Conservation (phyloP, 2,888 invertebrate genomes). For the Orthonychiurus folsomi region DNA sequence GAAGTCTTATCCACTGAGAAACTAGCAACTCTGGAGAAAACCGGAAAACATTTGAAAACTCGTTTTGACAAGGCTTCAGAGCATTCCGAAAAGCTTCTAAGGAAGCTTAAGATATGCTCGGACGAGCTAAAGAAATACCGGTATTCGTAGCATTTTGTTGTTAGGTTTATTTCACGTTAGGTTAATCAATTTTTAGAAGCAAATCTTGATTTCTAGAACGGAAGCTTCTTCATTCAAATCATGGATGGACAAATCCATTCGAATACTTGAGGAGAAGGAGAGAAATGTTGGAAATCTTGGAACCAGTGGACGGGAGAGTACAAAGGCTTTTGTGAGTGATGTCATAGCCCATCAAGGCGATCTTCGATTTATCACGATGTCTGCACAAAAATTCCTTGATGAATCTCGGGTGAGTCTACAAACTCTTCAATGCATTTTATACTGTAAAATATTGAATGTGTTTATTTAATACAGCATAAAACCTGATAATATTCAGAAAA, state of each 20-base stretch:
- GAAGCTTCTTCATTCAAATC: constrained; percentile 70
- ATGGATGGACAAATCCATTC: constrained; percentile 74
- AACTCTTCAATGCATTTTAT: constrained; percentile 5
- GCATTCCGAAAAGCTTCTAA: constrained; percentile 66
- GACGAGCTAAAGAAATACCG: constrained; percentile 81
- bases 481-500: no score
- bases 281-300: constrained; percentile 63
- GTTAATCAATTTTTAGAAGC: constrained; percentile 23
- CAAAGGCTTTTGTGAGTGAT: constrained; percentile 80
- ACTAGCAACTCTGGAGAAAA: constrained; percentile 75
- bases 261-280: constrained; percentile 75
- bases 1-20: constrained; percentile 89
- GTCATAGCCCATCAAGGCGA: constrained; percentile 95
- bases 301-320: constrained; percentile 52
- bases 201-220: constrained; percentile 40
- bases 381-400: constrained; percentile 90
- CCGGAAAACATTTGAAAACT: constrained; percentile 70
- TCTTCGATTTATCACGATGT: constrained; percentile 87
- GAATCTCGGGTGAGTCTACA: constrained; percentile 66
- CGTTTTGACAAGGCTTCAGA: constrained; percentile 74
- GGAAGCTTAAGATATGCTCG: constrained; percentile 65
- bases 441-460: no score
- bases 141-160: constrained; percentile 43
- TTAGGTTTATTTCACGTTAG: neutral
- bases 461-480: no score